Evolutionary conservation across 1,140 invertebrate species (phyloP), one percentile per base, ranked within the genome.

Genomic region (Paraescarpia echinospica): DNA sequence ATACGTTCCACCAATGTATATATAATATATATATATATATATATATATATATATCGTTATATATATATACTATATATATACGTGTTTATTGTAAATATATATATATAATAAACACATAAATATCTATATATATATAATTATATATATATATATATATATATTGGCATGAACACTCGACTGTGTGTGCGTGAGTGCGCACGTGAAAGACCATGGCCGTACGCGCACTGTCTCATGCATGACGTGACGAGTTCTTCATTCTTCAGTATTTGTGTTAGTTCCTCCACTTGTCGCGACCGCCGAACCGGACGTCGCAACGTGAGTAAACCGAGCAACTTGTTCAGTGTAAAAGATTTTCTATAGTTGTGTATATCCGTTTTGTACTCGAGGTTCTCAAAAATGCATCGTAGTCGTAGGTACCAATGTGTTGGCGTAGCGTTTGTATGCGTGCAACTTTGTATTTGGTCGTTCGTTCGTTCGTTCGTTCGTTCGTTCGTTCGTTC

Each of bases 61-160:
- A 77, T 77, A 77, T 77, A 77, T 77, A 77, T 77, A 77, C n/a
- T 77, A 77, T 77, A 77, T 77, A 77, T 77, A 77, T 77, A 77
- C 18, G 1, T 14, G 1, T 14, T 22, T 77, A 77, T 77, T 77
- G 18, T 77, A 77, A 8, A 77, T 77, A n/a, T 77, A 27, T 77
- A 77, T 8, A 14, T n/a, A 22, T 22, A 14, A 22, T 18, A 77
- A 14, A 77, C 27, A 77, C 2, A 18, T 18, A 18, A 4, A 77
- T 31, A 77, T 77, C 8, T 31, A 77, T 27, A 31, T 31, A n/a
- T 77, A 27, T 77, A 77, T 8, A 14, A 22, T 22, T 77, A 22
- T 18, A 77, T 77, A 77, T 27, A 77, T 12, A 18, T 18, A 18
- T 18, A 77, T 31, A 77, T 77, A 77, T 31, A 77, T 27, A 31